Base-by-base conservation (phyloP, 1,140 invertebrate genomes). In the Ceratosolen solmsi region DNA sequence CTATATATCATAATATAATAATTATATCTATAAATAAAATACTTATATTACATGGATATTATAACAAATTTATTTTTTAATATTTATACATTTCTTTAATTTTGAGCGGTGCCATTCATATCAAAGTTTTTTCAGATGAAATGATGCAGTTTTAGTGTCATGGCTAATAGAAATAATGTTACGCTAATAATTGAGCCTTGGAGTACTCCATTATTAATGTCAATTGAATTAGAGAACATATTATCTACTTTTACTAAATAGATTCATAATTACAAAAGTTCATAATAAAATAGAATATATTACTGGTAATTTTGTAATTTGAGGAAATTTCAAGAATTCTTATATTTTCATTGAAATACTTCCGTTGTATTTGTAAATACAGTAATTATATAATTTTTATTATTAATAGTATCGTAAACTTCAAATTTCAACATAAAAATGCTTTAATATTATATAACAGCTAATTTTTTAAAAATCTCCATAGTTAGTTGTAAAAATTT, bases 161-260 rank as follows among this genome's bases (percentile, higher is more conserved):
- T 36, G 60, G 60, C 60, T 65, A 65, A 65, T 65, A 17, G 63
- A 68, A 38, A n/a, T 68, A 68, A 68, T 68, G 36, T 38, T 68
- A 68, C 9, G 22, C 27, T 68, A 38, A 38, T 38, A 68, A 68
- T 68, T 4, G 9, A 68, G 15, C 63, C 63, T 68, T 68, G 63
- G 8, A 68, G 63, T 68, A 68, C 36, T 38, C 63, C 33, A 68
- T 68, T n/a, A 68, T 68, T 68, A 38, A 38, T 68, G 9, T 36
- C 63, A 38, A 22, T 33, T 9, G 63, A 36, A 5, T 38, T 38
- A 68, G 22, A 68, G 63, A 33, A 68, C 63, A 38, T 38, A n/a
- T 38, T 68, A n/a, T 68, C 5, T 38, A 38, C 7, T 68, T 15
- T 68, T 68, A 36, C 27, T 58, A 25, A 15, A 20, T 15, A 58